These are phyloP conservation scores for Epinotia brunnichana DNA, from an alignment of 2,888 invertebrate species.

Conservation along the genomic window DNA sequence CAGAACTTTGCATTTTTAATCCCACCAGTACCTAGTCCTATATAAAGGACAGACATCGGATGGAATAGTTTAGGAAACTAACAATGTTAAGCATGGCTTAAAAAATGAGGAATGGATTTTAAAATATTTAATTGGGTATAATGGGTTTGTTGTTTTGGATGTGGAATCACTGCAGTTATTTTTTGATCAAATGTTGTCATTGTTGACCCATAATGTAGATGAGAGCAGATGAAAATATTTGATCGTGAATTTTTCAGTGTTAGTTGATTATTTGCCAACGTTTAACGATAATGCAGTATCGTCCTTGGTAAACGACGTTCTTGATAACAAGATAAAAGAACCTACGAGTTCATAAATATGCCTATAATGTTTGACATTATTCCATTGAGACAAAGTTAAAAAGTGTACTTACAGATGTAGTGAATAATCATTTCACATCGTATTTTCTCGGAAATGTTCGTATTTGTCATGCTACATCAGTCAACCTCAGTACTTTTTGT, in stretches of 20 bases:
- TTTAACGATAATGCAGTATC: background rate
- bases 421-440: too few relatives aligned
- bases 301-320: background rate
- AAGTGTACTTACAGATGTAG: too few relatives aligned
- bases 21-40: background rate
- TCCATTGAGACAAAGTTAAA: too few relatives aligned
- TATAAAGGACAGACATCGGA: background rate
- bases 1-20: background rate
- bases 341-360: too few relatives aligned
- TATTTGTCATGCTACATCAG: too few relatives aligned
- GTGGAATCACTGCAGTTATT: slow-evolving; percentile 20
- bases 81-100: slow-evolving; percentile 5
- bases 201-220: slow-evolving; percentile 19
- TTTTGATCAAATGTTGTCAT: slow-evolving; percentile 34
- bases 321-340: too few relatives aligned
- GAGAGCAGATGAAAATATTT: slow-evolving; percentile 27
- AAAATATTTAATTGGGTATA: background rate
- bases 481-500: too few relatives aligned
- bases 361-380: too few relatives aligned
- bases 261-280: slow-evolving; percentile 30
- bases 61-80: background rate
- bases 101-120: background rate
- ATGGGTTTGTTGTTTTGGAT: background rate
- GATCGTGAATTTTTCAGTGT: slow-evolving; percentile 22
- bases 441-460: too few relatives aligned